Evolutionary conservation across 2,888 invertebrate species (phyloP).

Genomic region (Masnerella sp.): DNA sequence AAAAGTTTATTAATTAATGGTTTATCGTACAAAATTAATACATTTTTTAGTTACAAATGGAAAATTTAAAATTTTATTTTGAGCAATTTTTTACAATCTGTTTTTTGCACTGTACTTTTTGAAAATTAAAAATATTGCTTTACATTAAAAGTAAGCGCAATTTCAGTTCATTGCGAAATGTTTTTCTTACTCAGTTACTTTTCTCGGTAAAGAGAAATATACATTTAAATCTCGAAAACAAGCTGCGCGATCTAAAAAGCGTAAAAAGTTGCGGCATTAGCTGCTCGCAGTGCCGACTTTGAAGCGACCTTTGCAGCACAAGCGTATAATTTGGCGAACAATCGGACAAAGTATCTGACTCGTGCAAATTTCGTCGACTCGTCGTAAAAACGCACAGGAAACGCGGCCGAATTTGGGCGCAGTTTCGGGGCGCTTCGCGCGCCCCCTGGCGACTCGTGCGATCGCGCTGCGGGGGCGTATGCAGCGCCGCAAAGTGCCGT

Average conservation of each 20-base stretch:
- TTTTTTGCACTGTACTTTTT: no score
- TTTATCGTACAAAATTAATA: no score
- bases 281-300: slow-evolving; percentile 18
- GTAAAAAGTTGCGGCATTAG: background rate
- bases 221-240: slow-evolving; percentile 6
- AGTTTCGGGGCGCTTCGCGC: slow-evolving; percentile 21
- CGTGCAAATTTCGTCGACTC: slow-evolving; percentile 33
- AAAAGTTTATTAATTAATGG: no score
- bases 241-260: background rate
- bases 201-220: no score
- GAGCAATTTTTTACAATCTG: no score
- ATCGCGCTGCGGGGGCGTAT: slow-evolving; percentile 75
- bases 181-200: no score
- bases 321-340: slow-evolving; percentile 38
- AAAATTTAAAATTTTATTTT: no score
- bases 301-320: slow-evolving; percentile 21
- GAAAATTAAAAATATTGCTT: no score
- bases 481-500: slow-evolving; percentile 64
- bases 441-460: slow-evolving; percentile 17
- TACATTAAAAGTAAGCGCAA: no score
- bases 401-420: slow-evolving; percentile 31
- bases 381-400: slow-evolving; percentile 42
- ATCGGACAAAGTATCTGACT: slow-evolving; percentile 31
- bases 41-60: no score
- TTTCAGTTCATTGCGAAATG: no score